Conservation (phyloP, 2,113 vertebrate species). For the Gallinago paraguaiae region DNA sequence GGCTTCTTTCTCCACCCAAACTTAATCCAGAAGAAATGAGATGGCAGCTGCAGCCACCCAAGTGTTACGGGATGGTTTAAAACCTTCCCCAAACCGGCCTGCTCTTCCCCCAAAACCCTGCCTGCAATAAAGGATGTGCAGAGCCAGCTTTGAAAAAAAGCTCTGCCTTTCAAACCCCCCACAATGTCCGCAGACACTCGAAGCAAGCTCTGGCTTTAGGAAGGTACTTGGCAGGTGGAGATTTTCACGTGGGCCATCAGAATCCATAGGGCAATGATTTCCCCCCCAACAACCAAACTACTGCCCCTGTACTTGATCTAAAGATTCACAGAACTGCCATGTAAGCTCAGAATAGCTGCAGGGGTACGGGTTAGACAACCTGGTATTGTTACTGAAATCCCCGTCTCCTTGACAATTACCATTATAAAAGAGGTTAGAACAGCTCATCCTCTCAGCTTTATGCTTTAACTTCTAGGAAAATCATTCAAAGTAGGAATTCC, state of each 20-base stretch:
- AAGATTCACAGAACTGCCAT: background rate
- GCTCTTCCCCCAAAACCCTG: background rate
- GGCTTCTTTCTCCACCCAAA: slow-evolving; percentile 65
- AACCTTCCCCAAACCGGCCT: background rate
- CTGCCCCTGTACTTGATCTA: background rate
- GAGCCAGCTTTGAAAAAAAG: background rate
- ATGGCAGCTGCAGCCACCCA: slow-evolving; percentile 72
- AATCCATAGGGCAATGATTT: background rate
- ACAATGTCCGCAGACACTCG: background rate
- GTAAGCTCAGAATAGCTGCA: background rate
- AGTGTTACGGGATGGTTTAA: slow-evolving; percentile 52
- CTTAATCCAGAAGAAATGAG: slow-evolving; percentile 75
- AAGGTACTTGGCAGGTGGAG: background rate
- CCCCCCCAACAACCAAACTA: background rate
- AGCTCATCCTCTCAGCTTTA: background rate
- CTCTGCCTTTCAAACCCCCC: background rate
- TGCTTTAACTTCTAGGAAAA: background rate
- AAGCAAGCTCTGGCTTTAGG: background rate
- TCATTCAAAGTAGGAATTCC: background rate
- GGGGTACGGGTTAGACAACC: background rate
- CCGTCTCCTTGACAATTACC: background rate
- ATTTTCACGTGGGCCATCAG: background rate
- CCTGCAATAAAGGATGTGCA: background rate
- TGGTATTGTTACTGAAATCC: too few relatives aligned
- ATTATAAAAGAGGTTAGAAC: background rate